phyloP scores from a whole-genome alignment of 2,797 vertebrate genomes.

The Rhodeus uyekii region DNA sequence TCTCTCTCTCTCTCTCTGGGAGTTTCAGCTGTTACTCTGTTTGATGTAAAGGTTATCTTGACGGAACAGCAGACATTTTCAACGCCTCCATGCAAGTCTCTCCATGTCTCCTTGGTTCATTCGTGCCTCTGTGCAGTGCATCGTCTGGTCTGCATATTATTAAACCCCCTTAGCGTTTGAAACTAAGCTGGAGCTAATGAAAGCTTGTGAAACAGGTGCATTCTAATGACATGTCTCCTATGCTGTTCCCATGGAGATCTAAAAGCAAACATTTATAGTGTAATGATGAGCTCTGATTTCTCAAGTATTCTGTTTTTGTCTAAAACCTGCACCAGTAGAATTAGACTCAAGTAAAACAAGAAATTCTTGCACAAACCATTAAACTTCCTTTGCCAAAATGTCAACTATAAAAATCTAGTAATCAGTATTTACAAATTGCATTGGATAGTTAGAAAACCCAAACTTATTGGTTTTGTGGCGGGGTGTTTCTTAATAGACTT shows the following conservation, averaged over 20 bases:
- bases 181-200: slow-evolving; percentile 33
- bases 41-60: slow-evolving; percentile 57
- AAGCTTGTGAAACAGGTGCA: slow-evolving; percentile 25
- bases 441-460: too few species aligned
- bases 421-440: too few species aligned
- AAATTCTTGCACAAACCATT: not conserved
- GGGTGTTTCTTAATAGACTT: too few species aligned
- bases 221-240: slow-evolving; percentile 8
- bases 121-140: slow-evolving; percentile 21
- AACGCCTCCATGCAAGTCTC: slow-evolving; percentile 47
- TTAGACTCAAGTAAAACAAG: not conserved
- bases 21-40: slow-evolving; percentile 41
- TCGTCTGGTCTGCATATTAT: slow-evolving; percentile 53
- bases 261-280: slow-evolving; percentile 22
- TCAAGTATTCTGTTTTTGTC: slow-evolving; percentile 16
- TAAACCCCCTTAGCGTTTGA: slow-evolving; percentile 30
- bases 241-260: slow-evolving; percentile 32
- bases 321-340: not conserved
- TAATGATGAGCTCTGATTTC: slow-evolving; percentile 19
- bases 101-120: not conserved
- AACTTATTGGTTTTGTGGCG: too few species aligned
- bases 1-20: slow-evolving; percentile 18
- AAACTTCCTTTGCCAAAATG: not conserved
- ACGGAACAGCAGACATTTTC: slow-evolving; percentile 51
- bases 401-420: too few species aligned